A percentile compares a stretch with the other conserved stretches of the same genome.
Evolutionary conservation across 2,888 invertebrate species (phyloP).

Genomic region (Lasioglossum pauxillum): DNA sequence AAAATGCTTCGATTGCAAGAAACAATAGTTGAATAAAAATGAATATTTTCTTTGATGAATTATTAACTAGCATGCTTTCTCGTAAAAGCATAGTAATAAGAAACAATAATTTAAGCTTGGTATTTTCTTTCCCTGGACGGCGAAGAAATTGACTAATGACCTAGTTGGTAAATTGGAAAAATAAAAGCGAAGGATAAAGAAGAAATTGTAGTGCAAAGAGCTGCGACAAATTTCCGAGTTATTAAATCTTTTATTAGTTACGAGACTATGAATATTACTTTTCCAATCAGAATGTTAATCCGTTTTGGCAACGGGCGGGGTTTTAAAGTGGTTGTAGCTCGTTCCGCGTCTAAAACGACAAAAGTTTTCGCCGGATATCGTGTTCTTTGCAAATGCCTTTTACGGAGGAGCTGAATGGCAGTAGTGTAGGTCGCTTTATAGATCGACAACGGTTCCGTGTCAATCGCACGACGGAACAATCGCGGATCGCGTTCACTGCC

Average conservation of each 20-base stretch:
- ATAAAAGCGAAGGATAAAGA: background rate
- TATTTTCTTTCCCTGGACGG: background rate
- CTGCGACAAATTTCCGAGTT: background rate
- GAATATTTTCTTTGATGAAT: background rate
- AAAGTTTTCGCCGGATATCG: conserved; percentile 31
- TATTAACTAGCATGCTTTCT: background rate
- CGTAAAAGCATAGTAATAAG: background rate
- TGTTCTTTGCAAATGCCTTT: conserved; percentile 13
- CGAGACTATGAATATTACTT: background rate
- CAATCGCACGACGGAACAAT: conserved; percentile 19
- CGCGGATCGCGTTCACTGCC: background rate
- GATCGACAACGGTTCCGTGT: conserved; percentile 23
- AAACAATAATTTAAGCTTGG: background rate
- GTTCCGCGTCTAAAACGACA: conserved; percentile 4
- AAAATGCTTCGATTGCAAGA: background rate
- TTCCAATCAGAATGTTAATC: conserved; percentile 16
- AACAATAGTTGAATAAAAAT: background rate
- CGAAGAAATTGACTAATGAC: background rate
- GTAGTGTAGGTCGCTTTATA: conserved; percentile 45
- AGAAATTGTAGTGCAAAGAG: background rate
- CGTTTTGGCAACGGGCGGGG: background rate
- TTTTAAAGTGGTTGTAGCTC: background rate
- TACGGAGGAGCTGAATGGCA: conserved; percentile 24
- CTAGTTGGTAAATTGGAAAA: background rate
- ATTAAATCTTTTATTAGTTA: background rate